phyloP scores from a whole-genome alignment of 2,888 invertebrate genomes.

The Eilema sororculum region DNA sequence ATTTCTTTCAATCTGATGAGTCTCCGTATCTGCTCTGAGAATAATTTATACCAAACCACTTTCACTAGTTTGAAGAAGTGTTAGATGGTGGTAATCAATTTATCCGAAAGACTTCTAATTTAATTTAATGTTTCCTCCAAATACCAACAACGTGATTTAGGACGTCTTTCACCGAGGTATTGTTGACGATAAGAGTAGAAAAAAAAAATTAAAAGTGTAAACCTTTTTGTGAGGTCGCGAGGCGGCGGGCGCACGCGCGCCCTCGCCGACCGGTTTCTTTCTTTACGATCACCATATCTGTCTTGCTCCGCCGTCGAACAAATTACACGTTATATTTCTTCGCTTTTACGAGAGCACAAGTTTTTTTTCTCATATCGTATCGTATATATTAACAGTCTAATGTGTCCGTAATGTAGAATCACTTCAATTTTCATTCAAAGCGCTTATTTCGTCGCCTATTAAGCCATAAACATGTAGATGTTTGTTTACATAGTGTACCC shows the following conservation, averaged over 20 bases:
- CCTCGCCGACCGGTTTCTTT: constrained; percentile 80
- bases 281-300: constrained; percentile 86
- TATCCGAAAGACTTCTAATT: constrained; percentile 64
- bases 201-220: constrained; percentile 80
- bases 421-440: constrained; percentile 70
- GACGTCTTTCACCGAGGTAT: constrained; percentile 75
- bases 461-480: constrained; percentile 64
- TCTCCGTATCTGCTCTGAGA: constrained; percentile 18
- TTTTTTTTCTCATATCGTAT: constrained; percentile 73
- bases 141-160: constrained; percentile 80
- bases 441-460: constrained; percentile 64
- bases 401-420: constrained; percentile 71
- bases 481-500: constrained; percentile 67
- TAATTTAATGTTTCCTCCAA: constrained; percentile 73
- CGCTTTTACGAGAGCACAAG: constrained; percentile 81
- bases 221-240: constrained; percentile 86
- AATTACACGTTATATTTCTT: constrained; percentile 87
- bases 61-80: constrained; percentile 52
- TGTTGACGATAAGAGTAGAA: constrained; percentile 79
- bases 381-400: constrained; percentile 76
- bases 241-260: constrained; percentile 83
- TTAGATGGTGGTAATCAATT: constrained; percentile 47
- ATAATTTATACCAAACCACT: constrained; percentile 39
- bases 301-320: constrained; percentile 83
- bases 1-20: constrained; percentile 30